Evolutionary conservation across 2,888 invertebrate species (phyloP).

Genomic region (Xestia sexstrigata): DNA sequence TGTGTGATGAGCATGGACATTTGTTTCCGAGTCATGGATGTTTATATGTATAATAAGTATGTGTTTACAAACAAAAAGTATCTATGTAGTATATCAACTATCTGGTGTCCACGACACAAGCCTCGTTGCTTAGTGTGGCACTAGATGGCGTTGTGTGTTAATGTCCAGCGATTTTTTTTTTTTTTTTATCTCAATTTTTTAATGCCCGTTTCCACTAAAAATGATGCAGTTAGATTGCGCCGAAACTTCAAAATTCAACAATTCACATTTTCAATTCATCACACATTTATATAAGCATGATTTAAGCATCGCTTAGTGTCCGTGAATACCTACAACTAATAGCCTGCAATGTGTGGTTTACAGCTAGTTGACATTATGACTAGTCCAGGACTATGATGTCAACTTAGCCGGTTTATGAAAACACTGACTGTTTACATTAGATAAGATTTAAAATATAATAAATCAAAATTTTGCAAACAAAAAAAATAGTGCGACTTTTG

Average conservation of each 20-base stretch:
- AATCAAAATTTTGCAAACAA: constrained; percentile 14
- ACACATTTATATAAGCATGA: too few relatives aligned
- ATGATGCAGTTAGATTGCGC: background rate
- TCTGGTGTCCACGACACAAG: too few relatives aligned
- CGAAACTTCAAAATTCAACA: background rate
- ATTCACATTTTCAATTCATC: background rate
- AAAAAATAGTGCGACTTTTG: constrained; percentile 1
- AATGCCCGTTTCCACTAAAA: background rate
- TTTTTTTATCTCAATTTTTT: background rate
- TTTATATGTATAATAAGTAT: too few relatives aligned
- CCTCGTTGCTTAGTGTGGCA: too few relatives aligned
- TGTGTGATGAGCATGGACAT: too few relatives aligned
- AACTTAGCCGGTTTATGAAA: constrained; percentile 1
- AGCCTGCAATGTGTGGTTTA: background rate
- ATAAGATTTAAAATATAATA: constrained; percentile 25
- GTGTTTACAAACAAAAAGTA: too few relatives aligned
- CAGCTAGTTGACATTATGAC: background rate
- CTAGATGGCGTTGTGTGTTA: too few relatives aligned
- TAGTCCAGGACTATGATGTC: background rate
- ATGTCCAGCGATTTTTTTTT: too few relatives aligned
- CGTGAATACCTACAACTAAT: background rate
- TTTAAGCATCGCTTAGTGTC: background rate
- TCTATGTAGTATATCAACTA: too few relatives aligned
- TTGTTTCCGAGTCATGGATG: too few relatives aligned
- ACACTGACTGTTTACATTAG: background rate